Conservation (phyloP, 2,888 invertebrate genomes). For the Tetrapedia diversipes region DNA sequence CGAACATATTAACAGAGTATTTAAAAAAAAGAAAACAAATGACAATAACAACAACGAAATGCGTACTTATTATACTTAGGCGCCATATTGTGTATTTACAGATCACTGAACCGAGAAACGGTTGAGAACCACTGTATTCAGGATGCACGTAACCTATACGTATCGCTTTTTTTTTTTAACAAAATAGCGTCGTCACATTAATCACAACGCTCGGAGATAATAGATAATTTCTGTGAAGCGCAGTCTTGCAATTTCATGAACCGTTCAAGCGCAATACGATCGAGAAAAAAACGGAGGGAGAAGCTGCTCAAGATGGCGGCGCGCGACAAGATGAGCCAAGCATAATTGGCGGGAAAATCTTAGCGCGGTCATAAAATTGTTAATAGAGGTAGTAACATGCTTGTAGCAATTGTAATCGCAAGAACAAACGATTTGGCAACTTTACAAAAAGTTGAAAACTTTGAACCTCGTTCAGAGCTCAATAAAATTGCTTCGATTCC, state of each 20-base stretch:
- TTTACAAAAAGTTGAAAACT: no score
- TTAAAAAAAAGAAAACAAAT: neutral
- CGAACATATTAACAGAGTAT: slow-evolving; percentile 2
- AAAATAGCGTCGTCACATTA: neutral
- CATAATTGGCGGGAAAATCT: no score
- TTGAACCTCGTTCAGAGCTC: no score
- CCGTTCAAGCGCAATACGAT: neutral
- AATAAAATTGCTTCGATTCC: no score
- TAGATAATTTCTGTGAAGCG: neutral
- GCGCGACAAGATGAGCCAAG: neutral
- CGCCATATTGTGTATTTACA: neutral
- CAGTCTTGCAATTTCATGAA: slow-evolving; percentile 34
- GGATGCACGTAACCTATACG: neutral
- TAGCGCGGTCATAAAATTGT: no score
- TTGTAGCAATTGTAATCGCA: no score
- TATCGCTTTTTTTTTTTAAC: neutral
- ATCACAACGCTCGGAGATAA: neutral
- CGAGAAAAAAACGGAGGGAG: neutral
- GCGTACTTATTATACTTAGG: neutral
- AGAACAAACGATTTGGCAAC: no score
- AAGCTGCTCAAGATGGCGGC: neutral
- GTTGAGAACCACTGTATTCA: neutral
- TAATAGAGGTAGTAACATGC: no score
- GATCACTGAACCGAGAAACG: neutral
- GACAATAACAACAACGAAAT: neutral